Evolutionary conservation across 2,113 vertebrate species (phyloP), one percentile per base, ranked within the genome.

Genomic region (Upupa epops): DNA sequence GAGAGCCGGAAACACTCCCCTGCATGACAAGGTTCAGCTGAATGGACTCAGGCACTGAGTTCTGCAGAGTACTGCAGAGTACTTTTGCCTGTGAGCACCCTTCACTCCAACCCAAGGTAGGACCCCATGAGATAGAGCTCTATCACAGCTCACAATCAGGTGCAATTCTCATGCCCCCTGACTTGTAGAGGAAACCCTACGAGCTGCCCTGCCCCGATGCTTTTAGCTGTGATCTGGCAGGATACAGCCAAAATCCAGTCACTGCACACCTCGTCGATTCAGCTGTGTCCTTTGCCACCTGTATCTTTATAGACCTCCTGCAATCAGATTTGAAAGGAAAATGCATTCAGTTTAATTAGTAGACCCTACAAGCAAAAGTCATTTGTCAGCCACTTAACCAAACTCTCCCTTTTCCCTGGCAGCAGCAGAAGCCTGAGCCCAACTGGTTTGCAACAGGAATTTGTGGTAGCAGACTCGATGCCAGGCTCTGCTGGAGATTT

Each of bases 41-140:
- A 25, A 61, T 1, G 0, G 79, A 10, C 34, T 19, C 0, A 4
- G n/a, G 21, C 36, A 18, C 56, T 15, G 32, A 5, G 24, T 46
- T 46, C n/a, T n/a, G n/a, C n/a, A n/a, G n/a, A n/a, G n/a, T n/a
- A 7, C 12, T 0, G 4, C 1, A 1, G 22, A 42, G 32, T 11
- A 10, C 9, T 55, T 65, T 13, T 54, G 36, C 51, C 34, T 29
- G 17, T 0, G 1, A 70, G 45, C 19, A n/a, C 26, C 32, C 37
- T 60, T 58, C 37, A 9, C 9, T 26, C 65, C 48, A 24, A 1
- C 6, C 64, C 19, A 8, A 18, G 26, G 16, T 2, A 34, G 32
- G 18, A 49, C 21, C 21, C 21, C 25, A 1, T 12, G 21, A 42
- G 17, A 4, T 51, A 64, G 74, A 81, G 22, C 52, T 55, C 52